Conservation (phyloP, 2,888 invertebrate genomes). For the Dugesia japonica region DNA sequence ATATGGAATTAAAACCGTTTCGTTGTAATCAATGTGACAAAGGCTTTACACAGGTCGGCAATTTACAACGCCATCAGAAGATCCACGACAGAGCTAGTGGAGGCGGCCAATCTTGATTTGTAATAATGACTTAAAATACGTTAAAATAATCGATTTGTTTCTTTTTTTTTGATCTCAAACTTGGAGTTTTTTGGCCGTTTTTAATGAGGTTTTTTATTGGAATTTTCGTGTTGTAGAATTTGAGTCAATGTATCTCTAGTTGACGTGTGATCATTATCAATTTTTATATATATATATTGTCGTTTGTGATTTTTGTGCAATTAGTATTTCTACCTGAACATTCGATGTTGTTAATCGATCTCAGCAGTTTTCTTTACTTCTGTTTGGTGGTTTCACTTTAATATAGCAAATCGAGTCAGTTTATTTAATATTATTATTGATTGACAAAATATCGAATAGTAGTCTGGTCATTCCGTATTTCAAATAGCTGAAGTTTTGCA, state of each 20-base stretch:
- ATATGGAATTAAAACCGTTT: slow-evolving; percentile 6
- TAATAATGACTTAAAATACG: background rate
- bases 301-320: slow-evolving; percentile 17
- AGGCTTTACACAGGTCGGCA: slow-evolving; percentile 2
- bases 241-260: background rate
- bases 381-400: background rate
- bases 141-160: background rate
- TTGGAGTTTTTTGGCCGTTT: background rate
- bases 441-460: no score
- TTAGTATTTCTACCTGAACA: background rate
- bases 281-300: background rate
- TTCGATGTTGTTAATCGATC: slow-evolving; percentile 9
- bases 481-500: no score
- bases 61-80: slow-evolving; percentile 16
- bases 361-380: background rate
- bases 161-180: slow-evolving; percentile 12
- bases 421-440: no score
- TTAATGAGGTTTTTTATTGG: slow-evolving; percentile 1
- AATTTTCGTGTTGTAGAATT: slow-evolving; percentile 1
- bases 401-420: background rate
- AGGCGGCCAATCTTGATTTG: background rate
- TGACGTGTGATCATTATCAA: slow-evolving; percentile 4
- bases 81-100: background rate
- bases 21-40: slow-evolving; percentile 15
- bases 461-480: no score